Evolutionary conservation across 2,888 invertebrate genomes (phyloP).

Genomic region (Eupeodes latifasciatus): DNA sequence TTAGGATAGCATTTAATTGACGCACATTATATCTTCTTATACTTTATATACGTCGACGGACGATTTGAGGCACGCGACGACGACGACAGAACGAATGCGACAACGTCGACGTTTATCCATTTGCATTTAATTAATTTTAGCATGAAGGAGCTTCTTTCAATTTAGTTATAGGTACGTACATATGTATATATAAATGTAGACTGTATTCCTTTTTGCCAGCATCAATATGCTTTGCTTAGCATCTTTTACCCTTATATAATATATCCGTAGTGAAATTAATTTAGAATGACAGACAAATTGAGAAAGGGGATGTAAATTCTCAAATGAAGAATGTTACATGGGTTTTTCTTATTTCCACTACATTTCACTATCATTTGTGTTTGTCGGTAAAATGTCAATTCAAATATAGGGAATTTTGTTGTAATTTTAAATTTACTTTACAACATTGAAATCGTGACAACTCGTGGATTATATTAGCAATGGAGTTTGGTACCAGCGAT

Average conservation of each 20-base stretch:
- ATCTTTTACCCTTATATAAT: not conserved
- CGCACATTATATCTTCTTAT: conserved; percentile 14
- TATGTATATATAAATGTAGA: no score
- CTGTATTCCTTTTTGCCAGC: not conserved
- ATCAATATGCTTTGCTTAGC: not conserved
- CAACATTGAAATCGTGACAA: no score
- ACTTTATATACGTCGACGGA: not conserved
- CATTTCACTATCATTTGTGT: no score
- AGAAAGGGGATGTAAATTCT: conserved; percentile 1
- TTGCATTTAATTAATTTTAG: conserved; percentile 34
- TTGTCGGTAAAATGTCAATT: no score
- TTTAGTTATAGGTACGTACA: not conserved
- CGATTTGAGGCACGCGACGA: no score
- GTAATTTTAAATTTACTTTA: no score
- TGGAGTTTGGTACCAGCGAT: no score
- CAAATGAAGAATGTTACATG: conserved; percentile 1
- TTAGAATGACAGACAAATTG: not conserved
- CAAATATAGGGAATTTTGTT: no score
- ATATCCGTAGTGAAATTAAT: not conserved
- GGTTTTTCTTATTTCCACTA: not conserved
- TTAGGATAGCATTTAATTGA: conserved; percentile 25
- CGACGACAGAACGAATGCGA: no score
- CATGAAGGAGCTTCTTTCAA: conserved; percentile 30
- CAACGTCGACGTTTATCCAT: conserved; percentile 10
- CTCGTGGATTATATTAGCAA: no score